Conservation (phyloP, 2,888 invertebrate genomes). For the Gortyna flavago region DNA sequence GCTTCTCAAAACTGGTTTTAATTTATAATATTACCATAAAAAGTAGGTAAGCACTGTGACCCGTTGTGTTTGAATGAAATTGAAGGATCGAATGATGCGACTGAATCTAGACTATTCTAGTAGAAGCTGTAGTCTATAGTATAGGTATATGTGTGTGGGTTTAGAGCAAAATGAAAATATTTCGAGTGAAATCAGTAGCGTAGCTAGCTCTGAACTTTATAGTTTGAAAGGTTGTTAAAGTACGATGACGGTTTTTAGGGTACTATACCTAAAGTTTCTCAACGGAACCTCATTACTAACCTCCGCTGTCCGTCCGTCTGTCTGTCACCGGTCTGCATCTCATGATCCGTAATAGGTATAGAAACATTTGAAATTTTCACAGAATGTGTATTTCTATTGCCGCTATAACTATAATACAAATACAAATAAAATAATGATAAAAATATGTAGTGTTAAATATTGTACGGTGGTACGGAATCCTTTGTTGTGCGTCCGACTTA, state of each 20-base stretch:
- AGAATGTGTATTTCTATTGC: neutral
- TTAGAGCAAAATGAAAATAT: neutral
- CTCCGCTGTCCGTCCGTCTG: neutral
- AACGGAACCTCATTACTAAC: neutral
- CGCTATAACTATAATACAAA: neutral
- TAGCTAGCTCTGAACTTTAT: neutral
- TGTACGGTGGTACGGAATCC: neutral
- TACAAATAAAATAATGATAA: too few species aligned
- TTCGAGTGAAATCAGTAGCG: neutral
- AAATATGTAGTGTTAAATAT: neutral
- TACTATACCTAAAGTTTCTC: too few species aligned
- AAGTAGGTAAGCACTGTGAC: slow-evolving; percentile 54
- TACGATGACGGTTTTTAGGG: neutral
- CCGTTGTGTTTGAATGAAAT: slow-evolving; percentile 35
- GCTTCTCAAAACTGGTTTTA: slow-evolving; percentile 57
- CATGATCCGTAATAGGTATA: too few species aligned
- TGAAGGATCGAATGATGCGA: slow-evolving; percentile 8
- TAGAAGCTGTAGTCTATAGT: neutral
- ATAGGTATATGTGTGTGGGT: neutral
- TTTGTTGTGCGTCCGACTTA: neutral
- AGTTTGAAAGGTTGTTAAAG: neutral
- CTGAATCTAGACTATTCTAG: neutral
- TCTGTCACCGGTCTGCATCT: too few species aligned
- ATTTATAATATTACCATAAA: slow-evolving; percentile 41
- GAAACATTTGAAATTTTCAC: neutral